Evolutionary conservation across 2,113 vertebrate species (phyloP).

Genomic region (Carassius auratus): DNA sequence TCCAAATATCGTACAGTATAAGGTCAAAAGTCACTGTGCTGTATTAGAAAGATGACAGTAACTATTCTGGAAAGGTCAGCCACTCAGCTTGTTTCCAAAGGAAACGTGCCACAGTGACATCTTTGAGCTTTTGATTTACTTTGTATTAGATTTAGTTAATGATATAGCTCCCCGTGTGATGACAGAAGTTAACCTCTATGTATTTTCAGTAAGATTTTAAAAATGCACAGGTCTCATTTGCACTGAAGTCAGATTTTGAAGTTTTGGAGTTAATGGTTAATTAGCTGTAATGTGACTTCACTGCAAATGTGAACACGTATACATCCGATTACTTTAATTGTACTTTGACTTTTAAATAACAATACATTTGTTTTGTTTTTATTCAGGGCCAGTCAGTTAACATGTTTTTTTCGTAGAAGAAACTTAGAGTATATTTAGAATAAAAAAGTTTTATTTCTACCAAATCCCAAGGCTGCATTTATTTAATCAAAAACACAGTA

Average conservation of each 20-base stretch:
- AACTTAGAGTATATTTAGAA: neutral
- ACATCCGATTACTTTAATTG: neutral
- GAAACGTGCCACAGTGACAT: neutral
- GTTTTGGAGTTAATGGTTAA: neutral
- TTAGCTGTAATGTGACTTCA: neutral
- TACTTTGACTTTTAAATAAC: neutral
- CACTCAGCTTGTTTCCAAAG: constrained; percentile 26
- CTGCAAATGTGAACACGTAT: neutral
- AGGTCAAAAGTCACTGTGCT: constrained; percentile 53
- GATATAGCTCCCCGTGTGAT: neutral
- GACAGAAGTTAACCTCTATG: neutral
- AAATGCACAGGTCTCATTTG: neutral
- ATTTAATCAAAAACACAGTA: neutral
- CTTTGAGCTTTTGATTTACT: constrained; percentile 21
- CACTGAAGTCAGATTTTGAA: neutral
- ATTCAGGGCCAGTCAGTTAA: neutral
- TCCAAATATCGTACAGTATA: constrained; percentile 36
- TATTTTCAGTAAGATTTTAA: neutral
- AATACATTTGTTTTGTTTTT: neutral
- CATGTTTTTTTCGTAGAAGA: neutral
- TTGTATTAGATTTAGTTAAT: constrained; percentile 12
- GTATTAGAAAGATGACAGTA: constrained; percentile 50
- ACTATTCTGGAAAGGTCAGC: constrained; percentile 58
- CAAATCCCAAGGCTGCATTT: neutral
- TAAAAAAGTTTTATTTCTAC: neutral